Percentiles rank a stretch among this genome's conserved stretches.
Evolutionary conservation across 2,888 invertebrate genomes (phyloP).

Genomic region (Glaucopsyche alexis): DNA sequence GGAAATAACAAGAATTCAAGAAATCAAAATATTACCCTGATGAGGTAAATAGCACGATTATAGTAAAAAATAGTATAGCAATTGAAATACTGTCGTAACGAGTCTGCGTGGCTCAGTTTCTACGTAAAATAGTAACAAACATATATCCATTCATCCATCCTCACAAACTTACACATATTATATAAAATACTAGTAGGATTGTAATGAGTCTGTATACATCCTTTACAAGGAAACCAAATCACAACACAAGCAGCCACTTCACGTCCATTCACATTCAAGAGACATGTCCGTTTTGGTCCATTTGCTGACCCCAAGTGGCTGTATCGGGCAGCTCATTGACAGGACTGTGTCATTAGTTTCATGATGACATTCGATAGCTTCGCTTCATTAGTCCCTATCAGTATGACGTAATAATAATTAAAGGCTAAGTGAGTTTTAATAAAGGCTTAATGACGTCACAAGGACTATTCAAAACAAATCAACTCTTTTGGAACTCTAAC

Average conservation of each 20-base stretch:
- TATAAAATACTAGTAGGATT: too few species aligned
- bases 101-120: too few species aligned
- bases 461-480: background rate
- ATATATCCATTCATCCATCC: too few species aligned
- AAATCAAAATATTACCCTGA: too few species aligned
- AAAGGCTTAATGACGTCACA: background rate
- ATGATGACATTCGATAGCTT: background rate
- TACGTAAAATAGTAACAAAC: too few species aligned
- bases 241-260: background rate
- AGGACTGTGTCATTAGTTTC: background rate
- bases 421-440: background rate
- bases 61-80: too few species aligned
- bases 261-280: conserved; percentile 13
- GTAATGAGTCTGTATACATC: too few species aligned
- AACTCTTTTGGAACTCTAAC: background rate
- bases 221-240: background rate
- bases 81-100: too few species aligned
- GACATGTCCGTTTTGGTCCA: conserved; percentile 16
- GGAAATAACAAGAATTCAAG: too few species aligned
- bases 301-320: conserved; percentile 13
- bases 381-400: background rate
- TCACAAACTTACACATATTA: too few species aligned
- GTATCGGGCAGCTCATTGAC: background rate
- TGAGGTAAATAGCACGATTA: too few species aligned
- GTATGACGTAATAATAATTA: background rate